phyloP scores from a whole-genome alignment of 2,797 vertebrate genomes.

The Pseudochromis fuscus region DNA sequence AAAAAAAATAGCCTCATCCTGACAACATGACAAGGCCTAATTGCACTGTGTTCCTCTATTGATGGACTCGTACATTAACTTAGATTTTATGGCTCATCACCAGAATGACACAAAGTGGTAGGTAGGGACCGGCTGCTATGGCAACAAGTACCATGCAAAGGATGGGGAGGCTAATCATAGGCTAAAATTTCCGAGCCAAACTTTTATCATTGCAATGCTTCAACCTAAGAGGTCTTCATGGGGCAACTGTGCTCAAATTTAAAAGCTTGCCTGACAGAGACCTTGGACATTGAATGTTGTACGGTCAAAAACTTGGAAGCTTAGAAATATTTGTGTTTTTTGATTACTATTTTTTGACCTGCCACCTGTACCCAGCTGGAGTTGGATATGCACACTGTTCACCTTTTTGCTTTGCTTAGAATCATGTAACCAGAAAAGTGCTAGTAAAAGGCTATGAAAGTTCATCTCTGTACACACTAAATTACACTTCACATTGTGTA shows the following conservation, averaged over 20 bases:
- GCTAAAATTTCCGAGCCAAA: neutral
- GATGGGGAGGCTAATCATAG: neutral
- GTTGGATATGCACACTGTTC: no score
- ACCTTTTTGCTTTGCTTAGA: no score
- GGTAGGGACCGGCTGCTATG: constrained; percentile 61
- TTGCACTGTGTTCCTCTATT: constrained; percentile 18
- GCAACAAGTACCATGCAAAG: constrained; percentile 48
- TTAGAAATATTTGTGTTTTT: no score
- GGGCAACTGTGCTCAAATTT: neutral
- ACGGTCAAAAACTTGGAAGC: no score
- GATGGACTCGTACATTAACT: constrained; percentile 35
- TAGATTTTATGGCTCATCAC: constrained; percentile 51
- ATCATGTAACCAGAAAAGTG: no score
- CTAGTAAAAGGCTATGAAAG: constrained; percentile 27
- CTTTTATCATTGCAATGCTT: neutral
- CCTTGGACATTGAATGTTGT: neutral
- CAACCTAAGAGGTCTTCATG: neutral
- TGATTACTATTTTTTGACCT: no score
- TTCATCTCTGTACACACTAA: constrained; percentile 12
- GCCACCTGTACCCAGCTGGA: no score
- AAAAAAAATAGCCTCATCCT: constrained; percentile 34
- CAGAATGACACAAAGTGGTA: constrained; percentile 56
- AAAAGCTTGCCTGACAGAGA: neutral
- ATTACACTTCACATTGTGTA: constrained; percentile 14
- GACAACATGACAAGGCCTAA: constrained; percentile 29